Conservation (phyloP, 2,888 invertebrate species). For the Acrobasis repandana region DNA sequence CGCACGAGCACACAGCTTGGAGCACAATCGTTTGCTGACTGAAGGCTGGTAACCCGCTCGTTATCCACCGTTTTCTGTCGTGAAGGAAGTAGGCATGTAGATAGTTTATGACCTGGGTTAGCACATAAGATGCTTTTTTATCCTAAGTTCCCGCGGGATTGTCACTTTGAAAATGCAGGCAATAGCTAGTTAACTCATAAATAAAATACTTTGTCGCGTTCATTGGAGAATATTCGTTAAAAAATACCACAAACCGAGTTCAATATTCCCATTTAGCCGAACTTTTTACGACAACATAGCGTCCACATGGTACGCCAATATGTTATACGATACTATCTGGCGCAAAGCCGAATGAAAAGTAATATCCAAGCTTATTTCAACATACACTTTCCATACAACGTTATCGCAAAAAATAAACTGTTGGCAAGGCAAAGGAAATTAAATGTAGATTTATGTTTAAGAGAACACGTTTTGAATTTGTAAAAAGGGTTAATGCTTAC, state of each 20-base stretch:
- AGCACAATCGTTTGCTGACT: too few relatives aligned
- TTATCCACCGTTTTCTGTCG: too few relatives aligned
- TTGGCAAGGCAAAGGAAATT: not conserved
- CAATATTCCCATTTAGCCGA: not conserved
- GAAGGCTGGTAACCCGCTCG: too few relatives aligned
- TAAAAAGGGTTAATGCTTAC: not conserved
- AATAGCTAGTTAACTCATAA: not conserved
- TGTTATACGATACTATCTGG: slow-evolving; percentile 14
- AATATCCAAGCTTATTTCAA: not conserved
- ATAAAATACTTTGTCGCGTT: not conserved
- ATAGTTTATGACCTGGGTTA: too few relatives aligned
- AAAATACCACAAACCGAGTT: not conserved
- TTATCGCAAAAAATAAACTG: slow-evolving; percentile 8
- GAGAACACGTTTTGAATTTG: slow-evolving; percentile 8
- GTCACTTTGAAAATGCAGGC: too few relatives aligned
- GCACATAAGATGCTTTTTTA: too few relatives aligned
- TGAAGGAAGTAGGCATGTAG: too few relatives aligned
- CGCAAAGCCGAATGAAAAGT: slow-evolving; percentile 13
- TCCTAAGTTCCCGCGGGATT: too few relatives aligned
- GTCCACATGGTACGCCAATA: slow-evolving; percentile 9
- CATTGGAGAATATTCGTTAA: not conserved
- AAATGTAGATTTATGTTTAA: not conserved
- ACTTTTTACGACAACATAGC: slow-evolving; percentile 8
- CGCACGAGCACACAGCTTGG: too few relatives aligned
- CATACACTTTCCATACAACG: slow-evolving; percentile 13